Evolutionary conservation across 2,113 vertebrate genomes (phyloP).

Genomic region (Salminus brasiliensis): DNA sequence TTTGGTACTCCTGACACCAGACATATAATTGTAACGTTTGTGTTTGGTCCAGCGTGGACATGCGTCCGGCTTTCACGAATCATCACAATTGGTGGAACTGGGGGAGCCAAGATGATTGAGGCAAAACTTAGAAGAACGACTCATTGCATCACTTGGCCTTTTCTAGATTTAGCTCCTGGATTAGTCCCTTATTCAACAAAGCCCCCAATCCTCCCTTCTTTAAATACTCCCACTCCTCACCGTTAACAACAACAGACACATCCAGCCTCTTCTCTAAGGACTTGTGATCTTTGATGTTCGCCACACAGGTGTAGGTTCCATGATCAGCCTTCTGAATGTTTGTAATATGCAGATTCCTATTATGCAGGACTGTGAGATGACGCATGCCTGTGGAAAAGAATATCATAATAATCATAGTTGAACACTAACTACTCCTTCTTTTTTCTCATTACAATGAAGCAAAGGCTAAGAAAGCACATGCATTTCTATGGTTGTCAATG

Average conservation of each 20-base stretch:
- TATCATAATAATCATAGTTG: neutral
- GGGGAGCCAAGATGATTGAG: neutral
- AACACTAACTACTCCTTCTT: neutral
- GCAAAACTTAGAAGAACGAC: neutral
- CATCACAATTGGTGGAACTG: constrained; percentile 66
- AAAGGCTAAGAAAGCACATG: neutral
- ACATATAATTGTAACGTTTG: constrained; percentile 68
- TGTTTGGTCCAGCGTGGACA: constrained; percentile 68
- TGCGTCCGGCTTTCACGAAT: constrained; percentile 55
- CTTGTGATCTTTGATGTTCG: constrained; percentile 62
- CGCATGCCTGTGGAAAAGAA: constrained; percentile 15
- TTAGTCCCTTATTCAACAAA: neutral
- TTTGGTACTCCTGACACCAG: constrained; percentile 67
- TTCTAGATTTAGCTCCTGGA: neutral
- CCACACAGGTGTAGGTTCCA: constrained; percentile 69
- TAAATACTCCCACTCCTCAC: constrained; percentile 54
- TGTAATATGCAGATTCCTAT: constrained; percentile 63
- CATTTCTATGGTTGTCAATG: constrained; percentile 43
- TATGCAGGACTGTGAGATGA: constrained; percentile 5
- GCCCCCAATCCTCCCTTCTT: neutral
- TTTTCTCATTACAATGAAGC: neutral
- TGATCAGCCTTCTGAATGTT: constrained; percentile 62
- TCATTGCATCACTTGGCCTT: neutral
- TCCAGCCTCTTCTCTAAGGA: neutral
- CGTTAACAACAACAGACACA: constrained; percentile 72